Evolutionary conservation across 2,113 vertebrate species (phyloP).

Genomic region (Prionailurus viverrinus): DNA sequence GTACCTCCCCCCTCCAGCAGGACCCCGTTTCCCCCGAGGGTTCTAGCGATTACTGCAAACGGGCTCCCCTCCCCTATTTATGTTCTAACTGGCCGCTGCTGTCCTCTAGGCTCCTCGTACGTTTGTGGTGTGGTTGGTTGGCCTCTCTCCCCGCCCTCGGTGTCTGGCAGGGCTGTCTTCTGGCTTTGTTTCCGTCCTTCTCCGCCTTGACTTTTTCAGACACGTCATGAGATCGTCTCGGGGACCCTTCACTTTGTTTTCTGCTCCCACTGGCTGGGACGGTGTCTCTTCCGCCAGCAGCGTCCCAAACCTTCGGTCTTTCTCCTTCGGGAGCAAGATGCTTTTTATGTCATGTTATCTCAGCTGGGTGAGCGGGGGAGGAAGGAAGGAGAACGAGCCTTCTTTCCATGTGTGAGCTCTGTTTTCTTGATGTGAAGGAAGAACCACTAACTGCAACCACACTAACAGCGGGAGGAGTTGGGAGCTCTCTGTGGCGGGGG

Average conservation of each 20-base stretch:
- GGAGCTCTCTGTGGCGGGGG: not conserved
- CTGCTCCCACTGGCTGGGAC: not conserved
- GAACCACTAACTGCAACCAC: not conserved
- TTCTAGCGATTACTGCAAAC: fast-evolving
- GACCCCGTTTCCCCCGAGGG: not conserved
- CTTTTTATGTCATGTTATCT: not conserved
- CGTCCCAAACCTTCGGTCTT: not conserved
- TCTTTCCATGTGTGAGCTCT: fast-evolving
- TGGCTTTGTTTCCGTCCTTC: not conserved
- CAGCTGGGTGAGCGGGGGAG: not conserved
- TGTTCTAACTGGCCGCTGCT: not conserved
- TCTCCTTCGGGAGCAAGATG: not conserved
- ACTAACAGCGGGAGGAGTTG: too few species aligned
- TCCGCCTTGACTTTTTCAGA: not conserved
- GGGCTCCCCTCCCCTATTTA: fast-evolving
- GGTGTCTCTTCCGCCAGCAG: too few species aligned
- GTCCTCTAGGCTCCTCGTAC: not conserved
- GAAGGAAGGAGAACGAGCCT: not conserved
- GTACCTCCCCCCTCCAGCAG: not conserved
- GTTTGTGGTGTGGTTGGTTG: not conserved
- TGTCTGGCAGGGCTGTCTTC: not conserved
- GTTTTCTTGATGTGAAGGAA: not conserved
- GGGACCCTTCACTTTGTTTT: too few species aligned
- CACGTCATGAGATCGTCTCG: not conserved
- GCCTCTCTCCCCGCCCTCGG: too few species aligned